Percentiles rank a stretch among this genome's conserved stretches.
Conservation (phyloP, 2,113 vertebrate genomes). For the Paramormyrops kingsleyae region DNA sequence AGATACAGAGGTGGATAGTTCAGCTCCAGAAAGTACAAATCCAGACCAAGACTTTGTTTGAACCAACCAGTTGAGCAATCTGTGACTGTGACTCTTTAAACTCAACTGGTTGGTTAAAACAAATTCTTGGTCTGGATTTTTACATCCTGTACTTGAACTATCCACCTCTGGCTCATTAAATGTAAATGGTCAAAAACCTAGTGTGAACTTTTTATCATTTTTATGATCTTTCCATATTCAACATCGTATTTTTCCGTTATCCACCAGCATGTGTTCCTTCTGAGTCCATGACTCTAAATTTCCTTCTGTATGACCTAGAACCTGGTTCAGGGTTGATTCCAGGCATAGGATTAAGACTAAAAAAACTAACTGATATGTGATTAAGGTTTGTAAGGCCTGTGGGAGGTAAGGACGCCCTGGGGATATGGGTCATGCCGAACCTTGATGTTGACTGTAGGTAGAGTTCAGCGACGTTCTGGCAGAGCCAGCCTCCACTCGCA, state of each 20-base stretch:
- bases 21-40: not conserved
- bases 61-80: not conserved
- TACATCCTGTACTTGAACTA: not conserved
- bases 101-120: not conserved
- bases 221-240: not conserved
- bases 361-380: not conserved
- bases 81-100: not conserved
- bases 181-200: not conserved
- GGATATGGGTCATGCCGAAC: not conserved
- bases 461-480: conserved; percentile 66
- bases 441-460: conserved; percentile 42
- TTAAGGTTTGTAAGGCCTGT: not conserved
- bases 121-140: not conserved
- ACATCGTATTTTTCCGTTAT: not conserved
- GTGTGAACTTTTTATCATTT: not conserved
- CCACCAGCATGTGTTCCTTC: not conserved
- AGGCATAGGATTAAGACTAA: not conserved
- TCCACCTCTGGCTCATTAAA: not conserved
- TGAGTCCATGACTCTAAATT: not conserved
- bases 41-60: not conserved
- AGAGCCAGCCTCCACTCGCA: conserved; percentile 53
- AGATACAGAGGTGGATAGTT: not conserved
- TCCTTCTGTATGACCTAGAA: not conserved
- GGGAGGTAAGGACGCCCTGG: not conserved
- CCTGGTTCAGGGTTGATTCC: not conserved